Percentiles rank a stretch among this genome's conserved stretches.
phyloP scores from a whole-genome alignment of 2,113 vertebrate species.

The Hymenochirus boettgeri region DNA sequence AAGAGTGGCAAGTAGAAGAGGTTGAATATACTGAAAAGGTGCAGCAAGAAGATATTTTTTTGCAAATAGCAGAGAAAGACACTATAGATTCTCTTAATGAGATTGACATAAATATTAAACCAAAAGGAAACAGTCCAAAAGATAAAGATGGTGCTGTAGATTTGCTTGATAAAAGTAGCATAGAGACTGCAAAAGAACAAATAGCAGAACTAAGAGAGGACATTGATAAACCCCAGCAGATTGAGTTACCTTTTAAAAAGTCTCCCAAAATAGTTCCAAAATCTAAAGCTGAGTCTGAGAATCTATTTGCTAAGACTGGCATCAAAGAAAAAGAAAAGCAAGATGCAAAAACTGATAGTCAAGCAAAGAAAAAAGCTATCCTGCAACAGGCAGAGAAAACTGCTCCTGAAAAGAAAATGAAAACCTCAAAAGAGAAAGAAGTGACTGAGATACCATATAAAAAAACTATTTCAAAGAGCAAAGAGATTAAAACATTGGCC shows the following conservation, averaged over 20 bases:
- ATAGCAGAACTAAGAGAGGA: constrained; percentile 32
- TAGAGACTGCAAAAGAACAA: neutral
- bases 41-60: constrained; percentile 42
- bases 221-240: neutral
- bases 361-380: constrained; percentile 22
- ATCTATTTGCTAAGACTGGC: constrained; percentile 18
- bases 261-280: neutral
- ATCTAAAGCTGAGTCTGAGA: neutral
- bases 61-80: constrained; percentile 25
- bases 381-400: neutral
- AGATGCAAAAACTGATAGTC: constrained; percentile 3
- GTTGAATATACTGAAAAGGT: constrained; percentile 14
- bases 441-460: constrained; percentile 17
- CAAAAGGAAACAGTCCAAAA: constrained; percentile 2
- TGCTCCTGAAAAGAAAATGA: constrained; percentile 18
- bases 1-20: constrained; percentile 43
- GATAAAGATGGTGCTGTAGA: constrained; percentile 16
- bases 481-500: constrained; percentile 18
- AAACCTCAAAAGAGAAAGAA: constrained; percentile 6
- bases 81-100: constrained; percentile 12
- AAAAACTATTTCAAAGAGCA: neutral
- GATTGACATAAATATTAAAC: neutral
- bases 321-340: constrained; percentile 23
- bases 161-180: constrained; percentile 16
- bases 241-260: constrained; percentile 9